Percentiles rank a stretch among this genome's conserved stretches.
Evolutionary conservation across 2,797 vertebrate genomes (phyloP).

Genomic region (Semotilus atromaculatus): DNA sequence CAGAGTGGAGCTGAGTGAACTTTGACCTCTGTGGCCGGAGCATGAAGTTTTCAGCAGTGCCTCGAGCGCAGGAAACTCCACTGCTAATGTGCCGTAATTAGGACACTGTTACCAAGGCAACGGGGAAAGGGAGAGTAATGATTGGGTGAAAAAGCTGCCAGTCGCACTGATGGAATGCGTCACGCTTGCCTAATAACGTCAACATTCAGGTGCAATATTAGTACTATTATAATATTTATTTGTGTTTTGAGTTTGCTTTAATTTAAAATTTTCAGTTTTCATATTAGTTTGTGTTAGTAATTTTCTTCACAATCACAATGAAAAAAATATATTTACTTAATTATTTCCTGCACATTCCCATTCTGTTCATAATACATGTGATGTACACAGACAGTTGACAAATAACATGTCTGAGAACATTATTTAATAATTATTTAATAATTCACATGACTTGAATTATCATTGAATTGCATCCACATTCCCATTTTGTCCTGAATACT

Average conservation of each 20-base stretch:
- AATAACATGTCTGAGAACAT: neutral
- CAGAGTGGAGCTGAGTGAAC: constrained; percentile 68
- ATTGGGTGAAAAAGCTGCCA: constrained; percentile 37
- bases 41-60: constrained; percentile 63
- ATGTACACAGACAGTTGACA: neutral
- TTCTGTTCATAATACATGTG: neutral
- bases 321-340: neutral
- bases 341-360: neutral
- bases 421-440: too few species aligned
- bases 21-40: constrained; percentile 67
- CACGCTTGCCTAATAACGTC: neutral
- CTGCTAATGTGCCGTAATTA: constrained; percentile 45
- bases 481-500: neutral
- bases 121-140: neutral
- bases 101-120: constrained; percentile 48
- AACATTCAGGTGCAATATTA: neutral
- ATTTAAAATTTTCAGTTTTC: neutral
- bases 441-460: too few species aligned
- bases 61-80: constrained; percentile 43
- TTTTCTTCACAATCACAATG: too few species aligned
- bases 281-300: neutral
- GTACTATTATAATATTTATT: neutral
- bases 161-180: neutral
- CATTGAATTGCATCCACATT: too few species aligned
- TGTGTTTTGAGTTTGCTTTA: neutral